Percentiles rank a stretch among this genome's conserved stretches.
These are phyloP conservation scores for Triplophysa bombifrons DNA, from an alignment of 2,797 vertebrate genomes.

Conservation along the genomic window DNA sequence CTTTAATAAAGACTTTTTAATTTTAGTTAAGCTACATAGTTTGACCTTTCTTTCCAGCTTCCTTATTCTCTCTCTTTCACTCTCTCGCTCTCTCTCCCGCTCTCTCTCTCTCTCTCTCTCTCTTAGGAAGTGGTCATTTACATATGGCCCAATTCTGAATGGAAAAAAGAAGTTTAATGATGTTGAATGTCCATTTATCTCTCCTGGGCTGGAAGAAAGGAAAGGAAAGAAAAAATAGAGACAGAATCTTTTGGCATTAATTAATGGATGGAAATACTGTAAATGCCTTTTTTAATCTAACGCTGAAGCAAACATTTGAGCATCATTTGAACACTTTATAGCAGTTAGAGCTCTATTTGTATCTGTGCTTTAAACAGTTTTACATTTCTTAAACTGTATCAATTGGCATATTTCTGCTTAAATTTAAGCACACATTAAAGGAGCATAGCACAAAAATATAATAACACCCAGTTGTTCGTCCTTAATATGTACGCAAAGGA, in stretches of 20 bases:
- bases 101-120: neutral
- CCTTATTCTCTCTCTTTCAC: neutral
- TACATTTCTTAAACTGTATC: neutral
- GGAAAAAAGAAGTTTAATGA: slow-evolving; percentile 22
- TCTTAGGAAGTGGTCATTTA: slow-evolving; percentile 46
- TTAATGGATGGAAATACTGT: slow-evolving; percentile 40
- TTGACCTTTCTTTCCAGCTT: slow-evolving; percentile 13
- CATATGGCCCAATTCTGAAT: slow-evolving; percentile 48
- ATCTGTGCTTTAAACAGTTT: neutral
- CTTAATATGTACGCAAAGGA: slow-evolving; percentile 31
- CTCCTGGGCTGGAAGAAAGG: slow-evolving; percentile 23
- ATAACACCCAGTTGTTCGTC: slow-evolving; percentile 25
- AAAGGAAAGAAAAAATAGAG: neutral
- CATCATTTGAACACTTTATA: slow-evolving; percentile 30
- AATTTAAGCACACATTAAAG: neutral
- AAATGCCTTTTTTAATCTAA: slow-evolving; percentile 11
- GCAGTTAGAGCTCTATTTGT: neutral
- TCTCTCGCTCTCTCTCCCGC: slow-evolving; percentile 13
- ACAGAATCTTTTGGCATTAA: slow-evolving; percentile 38
- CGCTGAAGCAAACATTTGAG: neutral
- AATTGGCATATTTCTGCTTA: neutral
- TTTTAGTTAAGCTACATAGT: slow-evolving; percentile 30
- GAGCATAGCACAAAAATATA: slow-evolving; percentile 13
- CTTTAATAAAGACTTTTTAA: slow-evolving; percentile 9
- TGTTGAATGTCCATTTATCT: slow-evolving; percentile 39